Base-by-base conservation (phyloP, 2,888 invertebrate genomes). In the Tinea semifulvella region DNA sequence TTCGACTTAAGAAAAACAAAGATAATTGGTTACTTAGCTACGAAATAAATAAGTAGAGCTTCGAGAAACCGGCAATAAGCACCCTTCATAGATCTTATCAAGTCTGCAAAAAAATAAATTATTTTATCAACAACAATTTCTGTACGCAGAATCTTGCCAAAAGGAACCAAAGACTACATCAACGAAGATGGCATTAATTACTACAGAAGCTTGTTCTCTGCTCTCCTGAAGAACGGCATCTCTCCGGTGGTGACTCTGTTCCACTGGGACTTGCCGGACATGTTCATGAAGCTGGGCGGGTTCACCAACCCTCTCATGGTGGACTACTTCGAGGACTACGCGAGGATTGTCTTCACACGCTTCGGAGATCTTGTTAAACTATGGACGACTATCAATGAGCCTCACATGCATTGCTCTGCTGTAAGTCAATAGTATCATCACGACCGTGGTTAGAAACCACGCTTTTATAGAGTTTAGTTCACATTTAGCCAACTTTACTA, bases 321-420 rank as follows among this genome's bases (percentile, higher is more conserved):
- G 1, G 77, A 83, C 46, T 82, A 79, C 55, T 85, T 81, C 48
- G 79, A 68, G 50, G 82, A 85, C 51, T 86, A 84, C 51, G 85
- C 85, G 0, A 60, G 73, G 45, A 61, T 84, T 1, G 72, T 84
- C 10, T 85, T 87, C 50, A 75, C 75, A 31, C 63, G 84, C 51
- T 88, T 83, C 45, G 89, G 88, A 0, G 85, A 86, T 56, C 69
- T 86, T 43, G 83, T 90, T 6, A 85, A 84, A 61, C 68, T 81
- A 27, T 92, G 92, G 91, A 86, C 88, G 0, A 91, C 91, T 1
- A 82, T 92, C 51, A 92, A 92, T 56, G 92, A 92, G 56, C 90
- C 90, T 0, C 82, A 79, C 52, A 70, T 80, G 47, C 79, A 83
- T 52, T 84, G 84, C 52, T 65, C 60, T 52, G 67, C 71, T 45